A percentile compares a stretch with the other conserved stretches of the same genome.
Conservation (phyloP, 2,888 invertebrate genomes). For the Melinaea menophilus region DNA sequence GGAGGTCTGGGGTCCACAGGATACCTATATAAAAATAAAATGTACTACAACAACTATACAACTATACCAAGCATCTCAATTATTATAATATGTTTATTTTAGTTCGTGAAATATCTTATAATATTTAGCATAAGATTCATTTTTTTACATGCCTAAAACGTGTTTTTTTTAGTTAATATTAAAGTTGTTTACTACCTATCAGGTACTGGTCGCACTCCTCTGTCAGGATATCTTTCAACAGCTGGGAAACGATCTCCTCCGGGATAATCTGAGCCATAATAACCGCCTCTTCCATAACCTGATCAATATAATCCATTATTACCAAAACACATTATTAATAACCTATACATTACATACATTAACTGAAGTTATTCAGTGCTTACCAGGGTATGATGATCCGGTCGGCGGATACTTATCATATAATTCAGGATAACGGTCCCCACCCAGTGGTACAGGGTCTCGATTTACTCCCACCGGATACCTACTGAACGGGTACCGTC, state of each 20-base stretch:
- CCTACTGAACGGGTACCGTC: slow-evolving; percentile 67
- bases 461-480: slow-evolving; percentile 72
- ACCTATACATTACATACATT: not conserved
- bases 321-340: not conserved
- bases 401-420: slow-evolving; percentile 79
- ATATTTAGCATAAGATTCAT: too few relatives aligned
- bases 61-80: too few relatives aligned
- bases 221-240: slow-evolving; percentile 68
- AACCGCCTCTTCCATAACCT: slow-evolving; percentile 67
- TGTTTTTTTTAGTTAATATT: not conserved
- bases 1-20: slow-evolving; percentile 67
- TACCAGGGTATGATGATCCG: slow-evolving; percentile 74
- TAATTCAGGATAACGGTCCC: slow-evolving; percentile 70
- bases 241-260: slow-evolving; percentile 44
- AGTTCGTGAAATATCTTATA: too few relatives aligned
- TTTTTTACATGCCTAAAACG: not conserved
- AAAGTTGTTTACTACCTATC: slow-evolving; percentile 54
- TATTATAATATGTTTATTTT: too few relatives aligned
- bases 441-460: slow-evolving; percentile 72
- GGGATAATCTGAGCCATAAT: slow-evolving; percentile 56
- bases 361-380: slow-evolving; percentile 40
- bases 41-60: too few relatives aligned
- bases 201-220: slow-evolving; percentile 69
- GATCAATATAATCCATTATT: slow-evolving; percentile 33
- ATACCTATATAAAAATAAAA: slow-evolving; percentile 42